Base-by-base conservation (phyloP, 2,888 invertebrate genomes). In the Biston betularia region DNA sequence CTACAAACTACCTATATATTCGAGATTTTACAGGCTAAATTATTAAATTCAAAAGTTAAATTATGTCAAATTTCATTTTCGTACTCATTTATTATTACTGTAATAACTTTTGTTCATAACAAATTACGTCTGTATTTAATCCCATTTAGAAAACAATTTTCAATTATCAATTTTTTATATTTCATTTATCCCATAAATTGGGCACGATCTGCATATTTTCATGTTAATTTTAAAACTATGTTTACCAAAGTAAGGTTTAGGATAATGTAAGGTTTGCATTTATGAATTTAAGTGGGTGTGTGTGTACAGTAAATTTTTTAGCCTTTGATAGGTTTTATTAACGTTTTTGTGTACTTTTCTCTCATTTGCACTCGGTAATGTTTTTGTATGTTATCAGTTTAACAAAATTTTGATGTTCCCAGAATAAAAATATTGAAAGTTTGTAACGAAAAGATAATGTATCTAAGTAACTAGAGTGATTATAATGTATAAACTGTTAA, bases 161-260 rank as follows among this genome's bases (percentile, higher is more conserved):
- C 9, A 8, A 15, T 8, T 6, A 38, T 38, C 7, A 35, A 6
- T 6, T 35, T 38, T 8, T 38, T 38, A 1, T 38, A 4, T 38
- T 6, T 38, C 6, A 6, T 46, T 14, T 15, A 46, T 46, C 15
- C 5, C 35, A 10, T 9, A 54, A 14, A 14, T 38, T 44, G 1
- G 8, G 24, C 38, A 12, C 38, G 15, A 12, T 44, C 15, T 54
- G 56, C 35, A 59, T 53, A 42, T 64, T 58, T 53, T 35, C 14
- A 42, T 35, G 6, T 14, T n/a, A 24, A 40, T 55, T 45, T 40
- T 35, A 42, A 49, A 49, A 75, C 35, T 11, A 14, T 75, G 73
- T 73, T 77, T 75, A 78, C 80, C 79, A 77, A 76, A 77, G 79
- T 78, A 73, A 68, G 63, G 59, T 71, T 59, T 71, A 76, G 68